Base-by-base conservation (phyloP, 2,888 invertebrate species). In the Drosophila greeni region DNA sequence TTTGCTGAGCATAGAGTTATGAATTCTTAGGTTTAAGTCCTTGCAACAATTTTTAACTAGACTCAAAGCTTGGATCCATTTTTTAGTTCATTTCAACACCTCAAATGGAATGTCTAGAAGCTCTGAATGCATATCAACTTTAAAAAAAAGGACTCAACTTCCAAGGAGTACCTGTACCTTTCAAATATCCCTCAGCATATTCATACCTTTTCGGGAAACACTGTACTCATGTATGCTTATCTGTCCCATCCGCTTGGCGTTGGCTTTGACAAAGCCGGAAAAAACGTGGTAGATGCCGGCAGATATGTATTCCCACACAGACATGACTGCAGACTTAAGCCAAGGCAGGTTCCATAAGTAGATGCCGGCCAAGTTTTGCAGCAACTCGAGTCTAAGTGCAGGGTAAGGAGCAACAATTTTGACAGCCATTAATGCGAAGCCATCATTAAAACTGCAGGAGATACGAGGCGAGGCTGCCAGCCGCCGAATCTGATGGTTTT, bases 361-460 rank as follows among this genome's bases (percentile, higher is more conserved):
- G 57, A 66, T 49, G 42, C 65, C 14, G 29, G 20, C 42, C 56
- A 66, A 66, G 56, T 55, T 60, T 74, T 48, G n/a, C 42, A 37
- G 69, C 66, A 55, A 68, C 56, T 54, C 65, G 34, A 48, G 47
- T 23, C 59, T 81, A 77, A 72, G 66, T 59, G 74, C 65, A 69
- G 78, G 59, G 58, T 70, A 70, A 70, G 65, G 57, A 54, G 65
- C 73, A 81, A 72, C 82, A 78, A 68, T 73, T 82, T 77, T 73
- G 76, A 70, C 78, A 78, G 70, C 68, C 78, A 79, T 82, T 82
- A 82, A 82, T 78, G 53, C 67, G 74, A 70, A 61, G 79, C 60
- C 73, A 74, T 80, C 78, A 80, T 80, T 83, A 80, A 80, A 80
- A 83, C 66, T 82, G 77, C 80, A 82, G 53, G 62, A 77, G 75